Evolutionary conservation across 92 coral and sea anemone genomes (phyloP).

Genomic region (Bergia puertoricense): DNA sequence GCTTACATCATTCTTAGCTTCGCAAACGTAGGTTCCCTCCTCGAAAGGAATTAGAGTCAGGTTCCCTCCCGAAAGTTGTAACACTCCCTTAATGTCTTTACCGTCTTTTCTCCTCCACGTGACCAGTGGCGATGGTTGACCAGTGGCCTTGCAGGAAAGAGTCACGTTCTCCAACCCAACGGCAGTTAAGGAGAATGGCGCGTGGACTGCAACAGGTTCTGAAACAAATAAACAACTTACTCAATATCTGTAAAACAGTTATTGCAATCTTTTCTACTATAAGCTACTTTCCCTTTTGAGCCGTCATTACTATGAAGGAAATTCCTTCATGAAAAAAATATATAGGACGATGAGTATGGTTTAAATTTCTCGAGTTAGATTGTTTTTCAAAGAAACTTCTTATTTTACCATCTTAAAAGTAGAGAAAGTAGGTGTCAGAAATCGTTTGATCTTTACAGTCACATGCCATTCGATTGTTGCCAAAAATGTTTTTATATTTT

Average conservation of each 20-base stretch:
- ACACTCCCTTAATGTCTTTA: neutral
- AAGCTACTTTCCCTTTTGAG: too few species aligned
- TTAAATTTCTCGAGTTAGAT: too few species aligned
- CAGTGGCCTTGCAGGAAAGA: conserved; percentile 9
- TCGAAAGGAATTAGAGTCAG: neutral
- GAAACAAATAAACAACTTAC: neutral
- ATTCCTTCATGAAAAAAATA: too few species aligned
- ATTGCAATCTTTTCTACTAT: too few species aligned
- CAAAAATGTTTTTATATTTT: too few species aligned
- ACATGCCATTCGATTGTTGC: too few species aligned
- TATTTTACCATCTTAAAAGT: too few species aligned
- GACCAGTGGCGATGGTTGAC: conserved; percentile 18
- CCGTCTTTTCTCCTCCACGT: conserved; percentile 18
- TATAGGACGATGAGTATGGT: too few species aligned
- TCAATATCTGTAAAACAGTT: neutral
- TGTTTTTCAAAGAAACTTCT: too few species aligned
- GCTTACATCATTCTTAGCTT: conserved; percentile 9
- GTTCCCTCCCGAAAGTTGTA: neutral
- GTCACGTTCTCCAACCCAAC: neutral
- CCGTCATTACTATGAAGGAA: too few species aligned
- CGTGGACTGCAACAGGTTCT: neutral
- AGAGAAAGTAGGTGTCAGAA: too few species aligned
- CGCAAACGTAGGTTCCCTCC: neutral
- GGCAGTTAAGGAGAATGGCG: neutral
- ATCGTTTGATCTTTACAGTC: too few species aligned